Base-by-base conservation (phyloP, 1,140 invertebrate species). In the Macrosteles quadrilineatus region DNA sequence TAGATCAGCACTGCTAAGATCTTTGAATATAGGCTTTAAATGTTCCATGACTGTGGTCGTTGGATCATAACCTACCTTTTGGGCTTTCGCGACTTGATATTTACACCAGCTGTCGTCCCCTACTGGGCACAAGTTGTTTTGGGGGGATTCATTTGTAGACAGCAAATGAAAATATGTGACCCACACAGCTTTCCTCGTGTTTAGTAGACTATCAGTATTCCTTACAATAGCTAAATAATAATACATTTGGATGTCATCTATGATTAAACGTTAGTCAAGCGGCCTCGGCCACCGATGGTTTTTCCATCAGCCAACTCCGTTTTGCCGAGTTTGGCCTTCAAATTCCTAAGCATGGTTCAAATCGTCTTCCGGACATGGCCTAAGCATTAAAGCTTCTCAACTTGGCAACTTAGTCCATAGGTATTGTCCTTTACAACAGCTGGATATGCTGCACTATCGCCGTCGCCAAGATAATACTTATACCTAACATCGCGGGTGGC, bases 161-260 rank as follows among this genome's bases (percentile, higher is more conserved):
- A 70, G 70, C 21, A 76, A 73, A 66, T 80, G 77, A 72, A 76
- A 74, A 71, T 64, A 78, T 25, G 74, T 75, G 65, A 75, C 74
- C 76, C 74, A 76, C 23, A 79, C 73, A 31, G 75, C 76, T 40
- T 76, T 72, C 67, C 73, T 75, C 77, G 77, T 80, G 36, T 78
- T 67, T 36, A 75, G 29, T 21, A 25, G 67, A 69, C 73, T 77
- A 71, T 75, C 73, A 67, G 17, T 47, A 69, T 78, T 73, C 69
- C 75, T 67, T 21, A 74, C 67, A 68, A 80, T 80, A 47, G 77
- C 76, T 69, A 67, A 17, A 11, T 36, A 17, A 31, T 67, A 67
- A 53, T 67, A 67, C 19, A 19, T 59, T 64, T 69, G 77, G 55
- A 76, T 73, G 57, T 75, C 73, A 72, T 73, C 69, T 19, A 80